These are phyloP conservation scores for Ceratina australensis DNA, from an alignment of 1,140 invertebrate species.

Conservation along the genomic window DNA sequence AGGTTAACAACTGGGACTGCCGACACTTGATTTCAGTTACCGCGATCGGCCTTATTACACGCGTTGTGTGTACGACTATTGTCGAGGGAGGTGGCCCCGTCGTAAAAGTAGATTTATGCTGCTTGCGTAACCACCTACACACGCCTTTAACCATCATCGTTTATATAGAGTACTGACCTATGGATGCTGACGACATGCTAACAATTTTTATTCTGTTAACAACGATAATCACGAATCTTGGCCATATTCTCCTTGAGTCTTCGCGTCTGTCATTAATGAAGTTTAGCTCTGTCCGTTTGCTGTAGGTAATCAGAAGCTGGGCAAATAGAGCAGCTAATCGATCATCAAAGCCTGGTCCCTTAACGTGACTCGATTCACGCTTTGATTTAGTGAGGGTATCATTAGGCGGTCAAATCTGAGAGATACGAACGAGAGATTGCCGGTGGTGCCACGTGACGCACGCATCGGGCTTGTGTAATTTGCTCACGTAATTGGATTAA, in stretches of 20 bases:
- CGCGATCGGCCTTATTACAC: slow-evolving; percentile 35
- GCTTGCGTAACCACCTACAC: too few relatives aligned
- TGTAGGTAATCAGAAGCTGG: slow-evolving; percentile 4
- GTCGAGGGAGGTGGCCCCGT: neutral
- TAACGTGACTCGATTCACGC: slow-evolving; percentile 12
- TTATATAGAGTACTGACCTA: too few relatives aligned
- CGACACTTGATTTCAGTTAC: slow-evolving; percentile 48
- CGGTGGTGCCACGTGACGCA: neutral
- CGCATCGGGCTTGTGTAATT: neutral
- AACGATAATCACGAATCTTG: too few relatives aligned
- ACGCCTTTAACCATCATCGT: too few relatives aligned
- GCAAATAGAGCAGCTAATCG: slow-evolving; percentile 34
- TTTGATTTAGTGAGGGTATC: slow-evolving; percentile 21
- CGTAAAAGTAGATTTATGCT: neutral
- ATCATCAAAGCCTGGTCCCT: slow-evolving; percentile 4
- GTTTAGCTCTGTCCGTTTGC: neutral
- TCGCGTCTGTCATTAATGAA: too few relatives aligned
- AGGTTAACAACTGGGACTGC: slow-evolving; percentile 47
- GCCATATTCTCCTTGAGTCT: neutral
- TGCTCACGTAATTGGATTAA: neutral
- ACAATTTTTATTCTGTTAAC: too few relatives aligned
- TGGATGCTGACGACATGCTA: too few relatives aligned
- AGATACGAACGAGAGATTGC: neutral
- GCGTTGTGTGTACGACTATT: neutral
- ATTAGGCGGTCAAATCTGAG: neutral